Evolutionary conservation across 92 coral and sea anemone species (phyloP), one percentile per base, ranked within the genome.

Genomic region (Meandrina meandrites): DNA sequence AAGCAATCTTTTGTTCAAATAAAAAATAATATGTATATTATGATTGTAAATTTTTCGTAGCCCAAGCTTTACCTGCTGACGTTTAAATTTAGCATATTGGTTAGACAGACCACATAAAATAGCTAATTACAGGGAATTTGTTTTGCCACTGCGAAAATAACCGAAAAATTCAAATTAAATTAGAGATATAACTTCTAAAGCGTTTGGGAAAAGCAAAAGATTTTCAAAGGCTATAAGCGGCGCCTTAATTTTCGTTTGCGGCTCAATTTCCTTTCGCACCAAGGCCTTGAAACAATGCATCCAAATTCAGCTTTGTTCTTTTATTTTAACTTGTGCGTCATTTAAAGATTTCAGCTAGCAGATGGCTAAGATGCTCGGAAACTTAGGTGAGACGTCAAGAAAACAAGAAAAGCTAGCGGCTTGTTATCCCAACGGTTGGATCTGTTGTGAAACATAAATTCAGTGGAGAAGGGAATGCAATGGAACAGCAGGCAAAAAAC

Each of bases 251-350:
- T 54, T 17, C 21, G 3, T 54, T 54, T 16, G 60, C 60, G 16
- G 60, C 60, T 68, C 17, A 28, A 16, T 36, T 57, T 9, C 72
- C 83, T 57, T 30, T 24, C 34, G 45, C 47, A 4, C 32, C 5
- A 60, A 58, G 15, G 48, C 30, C 72, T 79, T 22, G 17, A 79
- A 79, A 56, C 67, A 79, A 54, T 79, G 51, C 16, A 68, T 11
- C 83, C 48, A 18, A 36, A 32, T 18, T 14, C 50, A 35, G 18
- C 71, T 57, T 79, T 79, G 83, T 24, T 58, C 34, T 22, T 31
- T 60, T 78, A 15, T 45, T 37, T 37, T 75, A 22, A 21, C 42
- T 5, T 17, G 67, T 51, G 81, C 81, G 81, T 78, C 42, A 78
- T 78, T 51, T 28, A 24, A 42, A 24, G 34, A 75, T 37, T 40